Conservation (phyloP, 2,797 vertebrate species). For the Paratrypauchen microcephalus region DNA sequence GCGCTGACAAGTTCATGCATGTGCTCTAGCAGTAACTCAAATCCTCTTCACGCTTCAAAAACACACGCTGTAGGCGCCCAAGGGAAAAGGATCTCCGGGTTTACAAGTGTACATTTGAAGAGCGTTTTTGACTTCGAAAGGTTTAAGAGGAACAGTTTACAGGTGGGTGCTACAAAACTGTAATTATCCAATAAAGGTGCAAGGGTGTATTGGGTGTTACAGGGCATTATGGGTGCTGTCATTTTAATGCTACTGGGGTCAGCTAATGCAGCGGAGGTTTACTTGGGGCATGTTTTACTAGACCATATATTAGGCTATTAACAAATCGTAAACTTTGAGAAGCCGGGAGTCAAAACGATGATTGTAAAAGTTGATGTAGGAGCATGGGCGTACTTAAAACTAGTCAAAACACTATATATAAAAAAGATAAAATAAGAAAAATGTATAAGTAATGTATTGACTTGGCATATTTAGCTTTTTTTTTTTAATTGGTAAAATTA, state of each 20-base stretch:
- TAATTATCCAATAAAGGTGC: conserved; percentile 6
- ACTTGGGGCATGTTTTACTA: not conserved
- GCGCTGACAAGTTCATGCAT: conserved; percentile 48
- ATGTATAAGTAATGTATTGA: too few species aligned
- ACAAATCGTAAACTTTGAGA: conserved; percentile 9
- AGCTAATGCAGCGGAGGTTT: not conserved
- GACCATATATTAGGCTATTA: not conserved
- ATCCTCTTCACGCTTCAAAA: conserved; percentile 32
- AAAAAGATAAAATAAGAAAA: too few species aligned
- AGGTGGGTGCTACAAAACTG: conserved; percentile 32
- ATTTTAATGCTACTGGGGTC: conserved; percentile 7
- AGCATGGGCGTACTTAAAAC: not conserved
- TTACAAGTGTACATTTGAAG: conserved; percentile 25
- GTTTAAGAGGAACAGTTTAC: conserved; percentile 17
- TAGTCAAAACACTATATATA: too few species aligned
- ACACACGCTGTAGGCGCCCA: conserved; percentile 3
- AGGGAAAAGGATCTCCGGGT: conserved; percentile 7
- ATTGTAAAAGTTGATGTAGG: not conserved
- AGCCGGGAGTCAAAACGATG: not conserved
- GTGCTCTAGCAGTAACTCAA: conserved; percentile 23
- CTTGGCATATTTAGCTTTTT: too few species aligned
- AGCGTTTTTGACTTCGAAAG: conserved; percentile 10
- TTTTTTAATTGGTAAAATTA: too few species aligned
- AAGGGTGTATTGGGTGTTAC: conserved; percentile 15
- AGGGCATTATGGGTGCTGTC: not conserved